Percentiles rank a stretch among this genome's conserved stretches.
Evolutionary conservation across 2,888 invertebrate genomes (phyloP).

Genomic region (Crematogaster levior): DNA sequence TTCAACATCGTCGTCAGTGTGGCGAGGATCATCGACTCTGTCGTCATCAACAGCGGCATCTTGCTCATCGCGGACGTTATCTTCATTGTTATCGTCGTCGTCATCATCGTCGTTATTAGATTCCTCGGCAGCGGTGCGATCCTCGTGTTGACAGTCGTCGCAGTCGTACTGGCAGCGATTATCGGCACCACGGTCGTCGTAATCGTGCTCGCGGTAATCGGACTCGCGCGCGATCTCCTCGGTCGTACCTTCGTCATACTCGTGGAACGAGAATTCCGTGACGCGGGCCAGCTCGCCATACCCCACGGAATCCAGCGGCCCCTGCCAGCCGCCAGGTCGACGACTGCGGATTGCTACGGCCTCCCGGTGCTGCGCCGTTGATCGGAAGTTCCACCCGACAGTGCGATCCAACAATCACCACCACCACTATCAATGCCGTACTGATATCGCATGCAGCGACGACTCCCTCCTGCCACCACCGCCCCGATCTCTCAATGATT

Average conservation of each 20-base stretch:
- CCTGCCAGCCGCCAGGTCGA: conserved; percentile 73
- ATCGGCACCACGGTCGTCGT: conserved; percentile 48
- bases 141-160: conserved; percentile 55
- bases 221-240: conserved; percentile 57
- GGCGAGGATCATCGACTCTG: conserved; percentile 45
- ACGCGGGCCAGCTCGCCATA: conserved; percentile 64
- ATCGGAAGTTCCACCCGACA: conserved; percentile 44
- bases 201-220: conserved; percentile 52
- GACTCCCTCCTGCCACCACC: conserved; percentile 35
- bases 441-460: conserved; percentile 58
- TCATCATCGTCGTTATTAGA: conserved; percentile 26
- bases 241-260: conserved; percentile 51
- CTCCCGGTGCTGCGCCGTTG: conserved; percentile 46
- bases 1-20: conserved; percentile 46
- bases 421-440: conserved; percentile 62
- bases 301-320: conserved; percentile 70
- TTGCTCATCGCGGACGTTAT: conserved; percentile 30
- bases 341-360: conserved; percentile 60
- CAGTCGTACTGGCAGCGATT: conserved; percentile 40
- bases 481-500: conserved; percentile 11
- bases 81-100: neutral
- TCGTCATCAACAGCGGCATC: conserved; percentile 32
- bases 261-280: conserved; percentile 41
- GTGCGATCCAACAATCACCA: conserved; percentile 25
- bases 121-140: conserved; percentile 33